Percentiles rank a stretch among this genome's conserved stretches.
phyloP scores from a whole-genome alignment of 2,888 invertebrate genomes.

The Anoncus sp. region DNA sequence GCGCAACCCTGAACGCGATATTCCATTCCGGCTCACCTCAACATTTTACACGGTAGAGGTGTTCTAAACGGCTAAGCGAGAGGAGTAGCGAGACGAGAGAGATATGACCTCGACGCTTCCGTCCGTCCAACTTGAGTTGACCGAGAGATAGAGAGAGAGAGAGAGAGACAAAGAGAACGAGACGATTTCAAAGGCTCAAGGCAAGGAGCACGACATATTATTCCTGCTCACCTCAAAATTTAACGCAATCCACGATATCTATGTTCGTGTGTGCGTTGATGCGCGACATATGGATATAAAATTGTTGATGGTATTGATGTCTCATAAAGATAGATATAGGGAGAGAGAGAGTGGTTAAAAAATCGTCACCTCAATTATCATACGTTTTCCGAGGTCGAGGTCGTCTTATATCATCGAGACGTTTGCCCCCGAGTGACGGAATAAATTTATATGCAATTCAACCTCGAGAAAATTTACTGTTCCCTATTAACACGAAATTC shows the following conservation, averaged over 20 bases:
- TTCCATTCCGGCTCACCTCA: constrained; percentile 76
- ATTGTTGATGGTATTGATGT: constrained; percentile 10
- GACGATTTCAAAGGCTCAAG: constrained; percentile 43
- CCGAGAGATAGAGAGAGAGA: constrained; percentile 25
- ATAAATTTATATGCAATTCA: constrained; percentile 18
- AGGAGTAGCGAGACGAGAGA: constrained; percentile 55
- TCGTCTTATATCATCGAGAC: constrained; percentile 32
- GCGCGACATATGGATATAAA: neutral
- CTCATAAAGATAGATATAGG: neutral
- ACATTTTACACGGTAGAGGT: constrained; percentile 73
- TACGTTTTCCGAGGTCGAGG: constrained; percentile 40
- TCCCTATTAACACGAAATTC: neutral
- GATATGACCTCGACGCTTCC: constrained; percentile 62
- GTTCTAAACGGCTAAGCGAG: constrained; percentile 66
- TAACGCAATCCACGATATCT: constrained; percentile 33
- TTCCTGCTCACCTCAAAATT: constrained; percentile 70
- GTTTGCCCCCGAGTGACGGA: constrained; percentile 13
- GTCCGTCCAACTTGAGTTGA: constrained; percentile 46
- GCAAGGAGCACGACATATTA: constrained; percentile 68
- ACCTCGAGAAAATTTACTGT: neutral
- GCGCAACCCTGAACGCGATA: constrained; percentile 76
- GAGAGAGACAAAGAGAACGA: constrained; percentile 14
- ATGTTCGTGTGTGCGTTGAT: neutral
- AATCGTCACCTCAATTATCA: constrained; percentile 46
- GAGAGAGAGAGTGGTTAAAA: too few species aligned